Evolutionary conservation across 2,888 invertebrate species (phyloP).

Genomic region (Icerya purchasi): DNA sequence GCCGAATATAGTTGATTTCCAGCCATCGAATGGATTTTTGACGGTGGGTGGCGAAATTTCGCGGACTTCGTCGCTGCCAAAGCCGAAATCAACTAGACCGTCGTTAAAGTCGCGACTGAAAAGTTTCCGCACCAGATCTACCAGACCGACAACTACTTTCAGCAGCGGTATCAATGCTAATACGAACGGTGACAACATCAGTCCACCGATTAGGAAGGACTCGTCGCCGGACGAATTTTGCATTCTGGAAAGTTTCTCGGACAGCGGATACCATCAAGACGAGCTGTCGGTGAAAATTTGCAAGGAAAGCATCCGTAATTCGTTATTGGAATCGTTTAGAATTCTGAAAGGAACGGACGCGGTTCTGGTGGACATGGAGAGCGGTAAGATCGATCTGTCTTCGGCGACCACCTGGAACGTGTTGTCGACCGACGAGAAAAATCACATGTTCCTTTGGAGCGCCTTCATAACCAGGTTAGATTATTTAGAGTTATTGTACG

Average conservation of each 20-base stretch:
- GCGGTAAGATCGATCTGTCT: constrained; percentile 24
- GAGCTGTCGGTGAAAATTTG: constrained; percentile 25
- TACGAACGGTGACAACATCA: neutral
- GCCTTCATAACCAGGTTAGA: constrained; percentile 48
- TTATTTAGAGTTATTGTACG: constrained; percentile 38
- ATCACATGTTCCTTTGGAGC: constrained; percentile 49
- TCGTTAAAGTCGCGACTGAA: constrained; percentile 18
- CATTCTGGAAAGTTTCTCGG: constrained; percentile 15
- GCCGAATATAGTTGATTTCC: neutral
- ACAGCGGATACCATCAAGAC: constrained; percentile 15
- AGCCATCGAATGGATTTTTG: neutral
- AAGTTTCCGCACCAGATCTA: constrained; percentile 15
- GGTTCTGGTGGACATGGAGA: constrained; percentile 52
- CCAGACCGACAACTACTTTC: neutral
- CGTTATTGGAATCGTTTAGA: constrained; percentile 50
- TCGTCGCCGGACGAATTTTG: constrained; percentile 13
- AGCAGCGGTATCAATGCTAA: neutral
- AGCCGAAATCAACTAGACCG: constrained; percentile 19
- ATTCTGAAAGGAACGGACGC: constrained; percentile 41
- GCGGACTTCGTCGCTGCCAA: constrained; percentile 9
- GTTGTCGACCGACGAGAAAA: constrained; percentile 26
- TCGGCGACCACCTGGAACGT: constrained; percentile 22
- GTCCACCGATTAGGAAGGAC: neutral
- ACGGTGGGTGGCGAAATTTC: constrained; percentile 6
- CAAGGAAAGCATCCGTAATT: constrained; percentile 44